A percentile compares a stretch with the other conserved stretches of the same genome.
Evolutionary conservation across 2,797 vertebrate genomes (phyloP).

Genomic region (Gadopsis bispinosus): DNA sequence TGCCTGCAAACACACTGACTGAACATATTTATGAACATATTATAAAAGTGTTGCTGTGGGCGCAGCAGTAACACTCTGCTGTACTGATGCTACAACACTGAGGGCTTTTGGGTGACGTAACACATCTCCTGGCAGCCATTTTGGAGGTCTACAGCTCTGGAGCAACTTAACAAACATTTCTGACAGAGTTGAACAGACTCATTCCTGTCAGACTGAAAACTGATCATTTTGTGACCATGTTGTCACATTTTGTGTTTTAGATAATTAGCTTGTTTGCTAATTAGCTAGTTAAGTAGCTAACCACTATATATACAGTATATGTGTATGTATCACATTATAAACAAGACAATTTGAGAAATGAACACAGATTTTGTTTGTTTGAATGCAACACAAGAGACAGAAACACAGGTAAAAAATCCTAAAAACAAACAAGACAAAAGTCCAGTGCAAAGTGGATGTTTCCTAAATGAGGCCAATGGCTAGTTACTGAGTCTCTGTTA

Average conservation of each 20-base stretch:
- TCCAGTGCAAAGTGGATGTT: not conserved
- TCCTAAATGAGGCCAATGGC: not conserved
- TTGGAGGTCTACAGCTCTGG: constrained; percentile 3
- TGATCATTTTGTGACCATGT: constrained; percentile 8
- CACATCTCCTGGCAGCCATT: not conserved
- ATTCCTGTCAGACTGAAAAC: not conserved
- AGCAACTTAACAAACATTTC: constrained; percentile 1
- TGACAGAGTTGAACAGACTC: not conserved
- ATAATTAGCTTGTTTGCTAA: constrained; percentile 2
- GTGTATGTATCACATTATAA: constrained; percentile 9
- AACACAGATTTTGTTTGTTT: constrained; percentile 19
- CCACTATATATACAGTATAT: not conserved
- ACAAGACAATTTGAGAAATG: not conserved
- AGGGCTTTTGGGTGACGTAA: constrained; percentile 18
- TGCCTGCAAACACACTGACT: constrained; percentile 2
- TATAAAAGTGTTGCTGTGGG: not conserved
- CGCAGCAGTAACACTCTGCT: not conserved
- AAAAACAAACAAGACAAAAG: not conserved
- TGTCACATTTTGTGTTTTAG: constrained; percentile 24
- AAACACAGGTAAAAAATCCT: not conserved
- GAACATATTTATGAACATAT: not conserved
- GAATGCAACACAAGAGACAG: not conserved
- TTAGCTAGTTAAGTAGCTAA: constrained; percentile 12
- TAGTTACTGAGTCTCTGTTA: not conserved
- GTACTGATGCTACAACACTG: not conserved